Evolutionary conservation across 2,888 invertebrate genomes (phyloP), one percentile per base, ranked within the genome.

Genomic region (Helleia helle): DNA sequence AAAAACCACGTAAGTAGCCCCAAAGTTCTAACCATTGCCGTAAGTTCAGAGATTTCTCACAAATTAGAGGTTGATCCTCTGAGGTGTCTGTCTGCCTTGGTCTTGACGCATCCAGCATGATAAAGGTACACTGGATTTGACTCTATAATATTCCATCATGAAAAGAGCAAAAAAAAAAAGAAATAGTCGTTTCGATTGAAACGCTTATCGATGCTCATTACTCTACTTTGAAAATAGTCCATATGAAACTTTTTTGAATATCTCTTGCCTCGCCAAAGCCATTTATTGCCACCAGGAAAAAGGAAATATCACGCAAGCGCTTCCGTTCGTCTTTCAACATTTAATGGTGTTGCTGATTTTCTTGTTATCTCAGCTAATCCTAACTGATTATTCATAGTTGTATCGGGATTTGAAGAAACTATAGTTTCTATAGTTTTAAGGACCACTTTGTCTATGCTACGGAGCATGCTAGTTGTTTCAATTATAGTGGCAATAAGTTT

Each of bases 1-100:
- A 59, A 0, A 42, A 62, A 64, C 56, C 54, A 64, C 1, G 58
- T 50, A 0, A 63, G 64, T 43, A 63, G 54, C 3, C 62, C 64
- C n/a, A 65, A 34, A 51, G 26, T 57, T 36, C 56, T 42, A 0
- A 66, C 58, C 52, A 56, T 59, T 1, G 65, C 59, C 42, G 59
- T 54, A 0, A 67, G 39, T 40, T 66, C 58, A 11, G 55, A 46
- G 9, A 31, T 38, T 15, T 30, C 15, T 15, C n/a, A 6, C 30
- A 30, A 30, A 15, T 28, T 28, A 13, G 28, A 12, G 14, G 15
- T 15, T n/a, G 30, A 30, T 14, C 30, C 30, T 4, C 15, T 3
- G 4, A 7, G 36, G 24, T 22, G 24, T 36, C 13, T 8, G 24
- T 8, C 36, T 24, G 18, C 24, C 13, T 11, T 24, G 36, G 34